These are phyloP conservation scores for Sycophila sp. DNA, from an alignment of 1,140 invertebrate species.

Conservation along the genomic window DNA sequence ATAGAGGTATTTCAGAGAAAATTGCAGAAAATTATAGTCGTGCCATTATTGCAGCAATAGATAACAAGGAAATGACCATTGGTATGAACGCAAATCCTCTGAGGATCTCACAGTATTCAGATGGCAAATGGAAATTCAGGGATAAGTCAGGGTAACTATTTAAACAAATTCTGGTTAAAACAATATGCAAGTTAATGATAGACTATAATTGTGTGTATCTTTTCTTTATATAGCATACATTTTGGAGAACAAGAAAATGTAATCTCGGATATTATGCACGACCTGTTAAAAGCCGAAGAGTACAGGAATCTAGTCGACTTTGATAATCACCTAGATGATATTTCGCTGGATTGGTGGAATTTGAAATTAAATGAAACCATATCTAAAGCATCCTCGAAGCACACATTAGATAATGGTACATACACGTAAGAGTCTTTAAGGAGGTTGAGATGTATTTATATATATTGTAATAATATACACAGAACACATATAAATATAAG, in stretches of 20 bases:
- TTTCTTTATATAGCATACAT: slow-evolving; percentile 49
- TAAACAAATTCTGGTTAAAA: no score
- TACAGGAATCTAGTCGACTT: slow-evolving; percentile 85
- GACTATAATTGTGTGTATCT: no score
- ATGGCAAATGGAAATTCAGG: slow-evolving; percentile 78
- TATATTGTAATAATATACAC: no score
- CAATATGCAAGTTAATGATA: no score
- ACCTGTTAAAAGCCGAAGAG: slow-evolving; percentile 74
- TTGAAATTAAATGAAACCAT: slow-evolving; percentile 71
- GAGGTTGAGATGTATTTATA: no score
- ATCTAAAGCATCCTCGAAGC: slow-evolving; percentile 41
- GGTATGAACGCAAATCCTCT: slow-evolving; percentile 74
- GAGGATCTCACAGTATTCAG: slow-evolving; percentile 74
- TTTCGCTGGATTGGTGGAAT: slow-evolving; percentile 85
- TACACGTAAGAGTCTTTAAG: neutral
- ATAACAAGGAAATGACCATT: slow-evolving; percentile 78
- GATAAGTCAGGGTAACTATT: slow-evolving; percentile 60
- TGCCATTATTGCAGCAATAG: slow-evolving; percentile 82
- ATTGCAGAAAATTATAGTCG: slow-evolving; percentile 81
- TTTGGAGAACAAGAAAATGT: slow-evolving; percentile 65
- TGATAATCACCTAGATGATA: slow-evolving; percentile 91
- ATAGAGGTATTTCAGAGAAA: slow-evolving; percentile 84
- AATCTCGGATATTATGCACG: slow-evolving; percentile 72
- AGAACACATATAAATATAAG: neutral
- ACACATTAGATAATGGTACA: slow-evolving; percentile 20